Percentiles rank a stretch among this genome's conserved stretches.
Conservation (phyloP, 2,113 vertebrate species). For the Xenus cinereus region DNA sequence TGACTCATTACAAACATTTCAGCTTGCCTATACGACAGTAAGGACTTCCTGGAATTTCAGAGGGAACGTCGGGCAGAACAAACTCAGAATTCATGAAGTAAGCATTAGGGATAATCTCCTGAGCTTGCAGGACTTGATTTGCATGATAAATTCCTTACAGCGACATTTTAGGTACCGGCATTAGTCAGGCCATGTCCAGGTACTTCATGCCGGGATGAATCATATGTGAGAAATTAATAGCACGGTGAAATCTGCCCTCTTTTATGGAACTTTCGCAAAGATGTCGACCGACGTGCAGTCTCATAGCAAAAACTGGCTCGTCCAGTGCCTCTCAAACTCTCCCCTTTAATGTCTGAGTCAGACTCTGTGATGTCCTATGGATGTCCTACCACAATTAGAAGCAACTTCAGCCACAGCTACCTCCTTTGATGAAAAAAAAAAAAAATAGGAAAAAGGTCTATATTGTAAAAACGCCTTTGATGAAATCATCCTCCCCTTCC, state of each 20-base stretch:
- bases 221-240: not conserved
- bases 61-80: not conserved
- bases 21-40: not conserved
- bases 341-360: not conserved
- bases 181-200: not conserved
- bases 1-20: not conserved
- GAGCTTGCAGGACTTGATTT: not conserved
- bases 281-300: not conserved
- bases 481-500: not conserved
- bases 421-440: not conserved
- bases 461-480: not conserved
- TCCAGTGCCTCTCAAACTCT: not conserved
- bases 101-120: not conserved
- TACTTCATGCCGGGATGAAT: not conserved
- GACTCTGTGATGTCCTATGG: not conserved
- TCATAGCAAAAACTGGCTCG: not conserved
- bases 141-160: not conserved
- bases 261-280: not conserved
- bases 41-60: not conserved
- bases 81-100: not conserved
- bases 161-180: not conserved
- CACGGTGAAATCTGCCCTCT: not conserved
- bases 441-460: not conserved
- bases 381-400: not conserved
- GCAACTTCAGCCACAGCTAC: not conserved